Percentiles rank a stretch among this genome's conserved stretches.
Evolutionary conservation across 2,888 invertebrate genomes (phyloP).

Genomic region (Drosophila aldrichi): DNA sequence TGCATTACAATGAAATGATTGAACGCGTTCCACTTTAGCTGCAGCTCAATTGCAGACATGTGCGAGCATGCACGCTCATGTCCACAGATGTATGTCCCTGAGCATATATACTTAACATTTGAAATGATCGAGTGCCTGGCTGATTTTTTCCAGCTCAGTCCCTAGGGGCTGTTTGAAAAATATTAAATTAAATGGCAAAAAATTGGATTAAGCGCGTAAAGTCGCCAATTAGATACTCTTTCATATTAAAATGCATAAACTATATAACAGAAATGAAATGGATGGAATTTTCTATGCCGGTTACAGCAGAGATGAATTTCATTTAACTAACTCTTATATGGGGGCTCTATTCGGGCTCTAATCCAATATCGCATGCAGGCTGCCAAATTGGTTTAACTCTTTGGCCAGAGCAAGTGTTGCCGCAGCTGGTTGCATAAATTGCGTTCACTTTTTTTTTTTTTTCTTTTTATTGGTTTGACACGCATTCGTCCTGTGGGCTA

Average conservation of each 20-base stretch:
- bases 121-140: conserved; percentile 44
- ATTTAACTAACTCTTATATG: background rate
- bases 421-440: conserved; percentile 50
- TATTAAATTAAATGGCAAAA: conserved; percentile 3
- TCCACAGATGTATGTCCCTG: background rate
- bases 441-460: conserved; percentile 22
- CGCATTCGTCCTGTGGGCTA: conserved; percentile 38
- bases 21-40: background rate
- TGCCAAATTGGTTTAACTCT: conserved; percentile 12
- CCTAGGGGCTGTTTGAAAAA: conserved; percentile 19
- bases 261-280: background rate
- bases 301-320: background rate
- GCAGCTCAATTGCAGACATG: background rate
- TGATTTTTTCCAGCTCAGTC: conserved; percentile 23
- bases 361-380: conserved; percentile 1
- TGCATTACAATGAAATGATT: background rate
- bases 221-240: conserved; percentile 1
- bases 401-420: conserved; percentile 6
- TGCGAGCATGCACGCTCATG: background rate
- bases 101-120: conserved; percentile 29
- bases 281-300: background rate
- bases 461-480: conserved; percentile 36
- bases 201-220: too few species aligned
- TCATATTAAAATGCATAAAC: too few species aligned
- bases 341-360: background rate